phyloP scores from a whole-genome alignment of 1,140 invertebrate species.

The Mycetomoellerius zeteki region DNA sequence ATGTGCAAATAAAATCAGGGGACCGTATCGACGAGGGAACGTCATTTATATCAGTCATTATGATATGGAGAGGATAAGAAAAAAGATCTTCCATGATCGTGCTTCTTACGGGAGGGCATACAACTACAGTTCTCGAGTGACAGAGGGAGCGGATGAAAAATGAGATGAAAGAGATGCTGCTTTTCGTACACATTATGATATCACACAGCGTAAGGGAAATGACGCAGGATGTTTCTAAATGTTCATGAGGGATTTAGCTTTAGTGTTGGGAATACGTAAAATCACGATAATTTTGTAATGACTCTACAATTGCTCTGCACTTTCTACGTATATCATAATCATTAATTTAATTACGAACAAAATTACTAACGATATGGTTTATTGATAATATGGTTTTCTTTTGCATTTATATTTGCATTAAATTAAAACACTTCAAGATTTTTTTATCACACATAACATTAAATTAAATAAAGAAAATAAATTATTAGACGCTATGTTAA shows the following conservation, averaged over 20 bases:
- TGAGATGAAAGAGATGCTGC: constrained; percentile 49
- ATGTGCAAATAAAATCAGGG: constrained; percentile 59
- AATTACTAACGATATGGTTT: neutral
- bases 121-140: constrained; percentile 54
- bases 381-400: neutral
- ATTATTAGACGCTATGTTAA: neutral
- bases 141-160: constrained; percentile 52
- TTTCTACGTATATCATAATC: neutral
- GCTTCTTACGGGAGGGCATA: constrained; percentile 58
- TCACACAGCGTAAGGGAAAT: constrained; percentile 16
- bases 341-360: neutral
- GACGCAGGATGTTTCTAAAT: constrained; percentile 15
- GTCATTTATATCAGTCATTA: constrained; percentile 45
- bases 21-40: constrained; percentile 6
- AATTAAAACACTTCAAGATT: neutral
- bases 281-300: neutral
- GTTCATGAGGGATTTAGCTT: constrained; percentile 16
- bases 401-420: neutral
- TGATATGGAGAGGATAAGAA: neutral
- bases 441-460: neutral
- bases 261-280: constrained; percentile 53
- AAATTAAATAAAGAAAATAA: neutral
- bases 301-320: neutral
- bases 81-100: constrained; percentile 46
- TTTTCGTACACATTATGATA: constrained; percentile 46